Evolutionary conservation across 2,888 invertebrate genomes (phyloP).

Genomic region (Ischnura elegans): DNA sequence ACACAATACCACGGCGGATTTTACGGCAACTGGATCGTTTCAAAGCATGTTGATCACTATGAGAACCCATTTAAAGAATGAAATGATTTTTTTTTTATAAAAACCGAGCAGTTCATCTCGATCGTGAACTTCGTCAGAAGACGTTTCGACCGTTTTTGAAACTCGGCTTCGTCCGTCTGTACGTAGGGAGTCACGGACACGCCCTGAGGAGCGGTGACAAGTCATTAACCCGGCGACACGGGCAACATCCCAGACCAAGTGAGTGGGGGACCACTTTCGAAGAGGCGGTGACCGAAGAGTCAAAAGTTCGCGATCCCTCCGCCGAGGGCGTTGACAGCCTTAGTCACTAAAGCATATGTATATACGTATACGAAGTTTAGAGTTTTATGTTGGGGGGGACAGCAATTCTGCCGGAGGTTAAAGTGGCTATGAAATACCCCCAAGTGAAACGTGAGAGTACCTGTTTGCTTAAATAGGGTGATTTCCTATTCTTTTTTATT

Average conservation of each 20-base stretch:
- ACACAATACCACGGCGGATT: not conserved
- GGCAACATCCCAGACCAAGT: not conserved
- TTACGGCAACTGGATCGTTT: not conserved
- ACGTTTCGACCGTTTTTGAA: slow-evolving; percentile 30
- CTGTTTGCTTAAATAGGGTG: too few relatives aligned
- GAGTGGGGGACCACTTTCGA: slow-evolving; percentile 19
- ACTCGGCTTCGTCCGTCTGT: not conserved
- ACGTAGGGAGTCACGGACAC: not conserved
- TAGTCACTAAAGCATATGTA: not conserved
- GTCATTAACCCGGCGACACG: slow-evolving; percentile 31
- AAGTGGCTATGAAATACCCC: too few relatives aligned
- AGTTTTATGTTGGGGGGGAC: too few relatives aligned
- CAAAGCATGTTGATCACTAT: not conserved
- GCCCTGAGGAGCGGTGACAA: slow-evolving; percentile 12
- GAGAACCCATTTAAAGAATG: not conserved
- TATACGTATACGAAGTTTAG: not conserved
- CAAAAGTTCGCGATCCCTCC: slow-evolving; percentile 31
- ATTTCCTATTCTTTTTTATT: too few relatives aligned
- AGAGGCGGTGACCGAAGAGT: slow-evolving; percentile 18
- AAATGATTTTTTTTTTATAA: too few relatives aligned
- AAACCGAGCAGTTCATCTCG: not conserved
- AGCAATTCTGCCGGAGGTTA: too few relatives aligned
- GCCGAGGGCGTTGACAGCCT: slow-evolving; percentile 20
- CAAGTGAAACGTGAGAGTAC: too few relatives aligned
- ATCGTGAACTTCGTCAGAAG: not conserved